phyloP scores from a whole-genome alignment of 2,113 vertebrate genomes.

The Potamarius usumacintae region DNA sequence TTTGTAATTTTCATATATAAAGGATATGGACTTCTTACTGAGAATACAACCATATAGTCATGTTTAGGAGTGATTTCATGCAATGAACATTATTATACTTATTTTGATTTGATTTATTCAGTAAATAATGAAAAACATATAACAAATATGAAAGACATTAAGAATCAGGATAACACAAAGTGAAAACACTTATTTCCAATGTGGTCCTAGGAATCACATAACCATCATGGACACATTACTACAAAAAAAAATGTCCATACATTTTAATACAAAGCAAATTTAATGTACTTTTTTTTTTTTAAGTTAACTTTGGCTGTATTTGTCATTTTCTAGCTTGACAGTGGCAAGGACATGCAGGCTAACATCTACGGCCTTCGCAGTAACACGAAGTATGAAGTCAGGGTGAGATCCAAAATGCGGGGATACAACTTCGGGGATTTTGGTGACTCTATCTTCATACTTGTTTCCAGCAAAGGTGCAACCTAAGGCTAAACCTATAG shows the following conservation, averaged over 20 bases:
- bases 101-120: too few relatives aligned
- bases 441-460: constrained; percentile 79
- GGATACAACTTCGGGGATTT: constrained; percentile 82
- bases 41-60: neutral
- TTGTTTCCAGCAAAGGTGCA: constrained; percentile 66
- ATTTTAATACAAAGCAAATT: neutral
- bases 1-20: neutral
- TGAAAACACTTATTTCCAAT: too few relatives aligned
- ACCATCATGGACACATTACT: too few relatives aligned
- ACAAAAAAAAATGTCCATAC: neutral
- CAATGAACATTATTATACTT: neutral
- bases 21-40: neutral
- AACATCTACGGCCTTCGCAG: constrained; percentile 82
- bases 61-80: neutral
- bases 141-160: too few relatives aligned
- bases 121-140: too few relatives aligned
- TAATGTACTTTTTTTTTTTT: neutral
- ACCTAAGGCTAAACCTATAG: neutral
- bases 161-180: too few relatives aligned
- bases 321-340: constrained; percentile 70
- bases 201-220: too few relatives aligned
- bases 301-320: constrained; percentile 15
- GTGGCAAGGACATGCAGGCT: constrained; percentile 66
- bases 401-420: constrained; percentile 79
- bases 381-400: constrained; percentile 82